phyloP scores from a whole-genome alignment of 2,888 invertebrate genomes.

The Sturmia bella region DNA sequence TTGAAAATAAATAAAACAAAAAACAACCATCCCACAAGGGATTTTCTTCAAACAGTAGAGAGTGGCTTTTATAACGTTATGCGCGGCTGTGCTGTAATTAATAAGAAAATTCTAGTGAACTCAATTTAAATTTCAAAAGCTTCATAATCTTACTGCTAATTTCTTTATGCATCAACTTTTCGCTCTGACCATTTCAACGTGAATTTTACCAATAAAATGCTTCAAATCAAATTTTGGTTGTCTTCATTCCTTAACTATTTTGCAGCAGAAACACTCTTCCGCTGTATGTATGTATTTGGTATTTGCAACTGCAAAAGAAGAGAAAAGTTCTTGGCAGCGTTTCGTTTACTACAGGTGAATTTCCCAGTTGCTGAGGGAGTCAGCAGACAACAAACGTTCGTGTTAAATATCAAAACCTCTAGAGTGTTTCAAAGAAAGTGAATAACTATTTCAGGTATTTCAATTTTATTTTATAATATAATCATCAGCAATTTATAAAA shows the following conservation, averaged over 20 bases:
- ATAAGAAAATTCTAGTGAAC: too few relatives aligned
- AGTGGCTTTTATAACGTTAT: too few relatives aligned
- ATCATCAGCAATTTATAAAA: conserved; percentile 58
- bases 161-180: too few relatives aligned
- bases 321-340: neutral
- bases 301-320: too few relatives aligned
- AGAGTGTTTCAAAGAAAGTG: neutral
- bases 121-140: too few relatives aligned
- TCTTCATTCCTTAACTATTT: conserved; percentile 12
- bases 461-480: conserved; percentile 66
- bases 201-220: conserved; percentile 7
- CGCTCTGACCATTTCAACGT: too few relatives aligned
- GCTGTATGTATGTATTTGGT: too few relatives aligned
- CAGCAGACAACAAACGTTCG: neutral
- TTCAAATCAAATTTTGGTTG: conserved; percentile 19
- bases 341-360: conserved; percentile 1
- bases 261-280: neutral
- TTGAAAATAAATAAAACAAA: too few relatives aligned
- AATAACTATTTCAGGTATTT: conserved; percentile 51
- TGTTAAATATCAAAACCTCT: neutral
- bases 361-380: neutral
- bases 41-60: too few relatives aligned
- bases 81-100: too few relatives aligned
- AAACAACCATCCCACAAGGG: too few relatives aligned
- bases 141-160: too few relatives aligned